Evolutionary conservation across 2,888 invertebrate genomes (phyloP).

Genomic region (Rutpela maculata): DNA sequence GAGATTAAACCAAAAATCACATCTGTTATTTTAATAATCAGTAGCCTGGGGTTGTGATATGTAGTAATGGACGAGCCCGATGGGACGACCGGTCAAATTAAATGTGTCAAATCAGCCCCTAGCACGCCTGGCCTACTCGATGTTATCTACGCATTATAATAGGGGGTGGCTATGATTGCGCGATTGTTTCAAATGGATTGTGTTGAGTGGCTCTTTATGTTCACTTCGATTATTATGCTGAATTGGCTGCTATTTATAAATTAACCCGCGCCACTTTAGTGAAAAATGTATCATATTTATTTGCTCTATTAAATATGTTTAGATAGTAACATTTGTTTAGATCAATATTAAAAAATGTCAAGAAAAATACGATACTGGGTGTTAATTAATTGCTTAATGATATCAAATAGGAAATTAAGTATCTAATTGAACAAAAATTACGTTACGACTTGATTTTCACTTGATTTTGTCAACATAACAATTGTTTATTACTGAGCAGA

Average conservation of each 20-base stretch:
- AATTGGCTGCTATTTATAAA: slow-evolving; percentile 54
- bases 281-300: slow-evolving; percentile 27
- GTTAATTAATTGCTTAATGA: no score
- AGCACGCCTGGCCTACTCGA: slow-evolving; percentile 65
- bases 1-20: slow-evolving; percentile 57
- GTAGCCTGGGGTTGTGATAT: slow-evolving; percentile 59
- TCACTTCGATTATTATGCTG: slow-evolving; percentile 60
- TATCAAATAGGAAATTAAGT: no score
- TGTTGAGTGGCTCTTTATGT: slow-evolving; percentile 66
- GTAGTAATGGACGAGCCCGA: slow-evolving; percentile 62
- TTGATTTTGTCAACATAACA: no score
- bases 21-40: slow-evolving; percentile 67
- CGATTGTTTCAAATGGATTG: slow-evolving; percentile 70
- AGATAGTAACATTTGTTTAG: background rate
- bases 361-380: background rate
- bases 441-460: no score
- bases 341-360: background rate
- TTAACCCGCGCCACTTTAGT: slow-evolving; percentile 40
- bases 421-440: no score
- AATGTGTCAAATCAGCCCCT: slow-evolving; percentile 70
- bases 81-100: slow-evolving; percentile 68
- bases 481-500: no score
- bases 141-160: slow-evolving; percentile 67
- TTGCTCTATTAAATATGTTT: slow-evolving; percentile 19
- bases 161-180: slow-evolving; percentile 69